Evolutionary conservation across 2,113 vertebrate genomes (phyloP).

Genomic region (Sula dactylatra): DNA sequence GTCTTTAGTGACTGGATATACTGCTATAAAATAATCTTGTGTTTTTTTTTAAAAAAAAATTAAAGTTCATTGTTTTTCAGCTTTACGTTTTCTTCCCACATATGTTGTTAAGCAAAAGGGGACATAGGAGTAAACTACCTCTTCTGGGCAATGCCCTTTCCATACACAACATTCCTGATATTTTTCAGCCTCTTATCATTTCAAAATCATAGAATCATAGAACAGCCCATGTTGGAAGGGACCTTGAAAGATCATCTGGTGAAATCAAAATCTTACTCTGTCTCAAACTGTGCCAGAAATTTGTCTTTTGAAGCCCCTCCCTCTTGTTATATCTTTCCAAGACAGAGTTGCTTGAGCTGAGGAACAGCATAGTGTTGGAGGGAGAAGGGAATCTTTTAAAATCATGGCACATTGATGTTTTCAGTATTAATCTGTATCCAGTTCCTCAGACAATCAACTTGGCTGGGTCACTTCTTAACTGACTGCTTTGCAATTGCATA

Average conservation of each 20-base stretch:
- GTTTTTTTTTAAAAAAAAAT: too few species aligned
- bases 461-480: rapidly evolving
- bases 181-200: not conserved
- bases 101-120: not conserved
- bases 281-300: not conserved
- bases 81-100: not conserved
- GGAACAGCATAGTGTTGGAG: not conserved
- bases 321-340: not conserved
- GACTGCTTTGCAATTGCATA: not conserved
- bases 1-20: not conserved
- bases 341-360: not conserved
- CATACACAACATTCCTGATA: not conserved
- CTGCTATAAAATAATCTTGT: not conserved
- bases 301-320: not conserved
- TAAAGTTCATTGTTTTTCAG: not conserved
- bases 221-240: not conserved
- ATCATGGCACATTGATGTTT: not conserved
- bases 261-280: not conserved
- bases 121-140: not conserved
- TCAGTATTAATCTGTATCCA: not conserved
- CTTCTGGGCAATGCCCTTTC: not conserved
- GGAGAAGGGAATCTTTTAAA: not conserved
- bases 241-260: not conserved
- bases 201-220: not conserved
- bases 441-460: not conserved